A percentile compares a stretch with the other conserved stretches of the same genome.
Evolutionary conservation across 2,113 vertebrate genomes (phyloP).

Genomic region (Hippocampus comes): DNA sequence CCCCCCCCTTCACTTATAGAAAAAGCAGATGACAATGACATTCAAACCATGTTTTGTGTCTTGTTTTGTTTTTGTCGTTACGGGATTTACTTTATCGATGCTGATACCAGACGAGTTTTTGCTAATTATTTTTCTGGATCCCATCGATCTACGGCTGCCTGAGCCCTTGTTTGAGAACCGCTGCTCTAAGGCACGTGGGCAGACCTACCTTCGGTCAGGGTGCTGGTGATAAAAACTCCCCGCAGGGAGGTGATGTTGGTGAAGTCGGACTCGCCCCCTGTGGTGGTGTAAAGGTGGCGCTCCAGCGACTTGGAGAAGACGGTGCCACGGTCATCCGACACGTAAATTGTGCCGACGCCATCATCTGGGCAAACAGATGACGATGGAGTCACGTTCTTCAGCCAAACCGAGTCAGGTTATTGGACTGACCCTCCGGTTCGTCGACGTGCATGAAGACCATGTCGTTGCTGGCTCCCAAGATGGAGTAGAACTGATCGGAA

Average conservation of each 20-base stretch:
- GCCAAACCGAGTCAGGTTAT: not conserved
- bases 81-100: too few species aligned
- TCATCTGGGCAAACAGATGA: slow-evolving; percentile 72
- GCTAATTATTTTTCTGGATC: not conserved
- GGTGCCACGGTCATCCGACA: slow-evolving; percentile 87
- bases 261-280: slow-evolving; percentile 87
- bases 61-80: not conserved
- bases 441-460: slow-evolving; percentile 97
- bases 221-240: slow-evolving; percentile 86
- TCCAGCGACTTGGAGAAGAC: slow-evolving; percentile 92
- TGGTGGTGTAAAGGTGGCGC: slow-evolving; percentile 85
- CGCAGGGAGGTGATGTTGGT: slow-evolving; percentile 90
- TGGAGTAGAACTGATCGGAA: slow-evolving; percentile 94
- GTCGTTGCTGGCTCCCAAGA: slow-evolving; percentile 85
- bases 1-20: not conserved
- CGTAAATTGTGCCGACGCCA: slow-evolving; percentile 87
- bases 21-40: not conserved
- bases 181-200: not conserved
- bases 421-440: slow-evolving; percentile 81
- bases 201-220: slow-evolving; percentile 80
- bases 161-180: not conserved
- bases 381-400: not conserved
- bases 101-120: not conserved
- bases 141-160: not conserved
- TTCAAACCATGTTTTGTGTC: not conserved